Conservation (phyloP, 1,140 invertebrate species). For the Magallana ariakensis region DNA sequence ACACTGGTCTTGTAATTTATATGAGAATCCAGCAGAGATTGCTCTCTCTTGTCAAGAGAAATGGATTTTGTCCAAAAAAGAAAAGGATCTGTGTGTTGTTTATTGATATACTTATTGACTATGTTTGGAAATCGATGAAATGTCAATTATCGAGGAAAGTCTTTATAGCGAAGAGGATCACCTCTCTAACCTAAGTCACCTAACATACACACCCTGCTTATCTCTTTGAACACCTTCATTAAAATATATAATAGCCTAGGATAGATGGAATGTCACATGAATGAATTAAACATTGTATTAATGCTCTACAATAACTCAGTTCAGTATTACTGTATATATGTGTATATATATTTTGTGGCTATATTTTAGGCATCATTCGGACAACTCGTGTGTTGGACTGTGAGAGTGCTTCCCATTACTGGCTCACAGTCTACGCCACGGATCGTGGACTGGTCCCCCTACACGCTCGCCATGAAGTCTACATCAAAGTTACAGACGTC, state of each 20-base stretch:
- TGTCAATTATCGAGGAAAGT: background rate
- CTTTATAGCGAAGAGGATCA: too few species aligned
- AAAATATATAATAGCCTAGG: too few species aligned
- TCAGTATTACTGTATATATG: background rate
- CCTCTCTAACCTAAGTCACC: too few species aligned
- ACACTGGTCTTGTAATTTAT: conserved; percentile 16
- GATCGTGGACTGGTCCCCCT: conserved; percentile 93
- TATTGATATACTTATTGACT: background rate
- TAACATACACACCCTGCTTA: too few species aligned
- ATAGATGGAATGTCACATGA: too few species aligned
- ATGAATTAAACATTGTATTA: too few species aligned
- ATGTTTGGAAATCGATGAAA: background rate
- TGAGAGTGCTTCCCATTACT: conserved; percentile 92
- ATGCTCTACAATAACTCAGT: too few species aligned
- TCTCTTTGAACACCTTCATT: too few species aligned
- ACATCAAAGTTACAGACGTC: conserved; percentile 91
- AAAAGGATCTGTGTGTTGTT: conserved; percentile 9
- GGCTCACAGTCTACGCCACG: conserved; percentile 95
- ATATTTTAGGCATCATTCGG: conserved; percentile 89
- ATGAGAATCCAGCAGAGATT: conserved; percentile 5
- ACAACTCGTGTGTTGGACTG: conserved; percentile 92
- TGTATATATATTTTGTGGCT: background rate
- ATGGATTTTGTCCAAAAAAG: background rate
- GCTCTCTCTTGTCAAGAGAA: background rate
- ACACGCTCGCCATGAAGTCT: conserved; percentile 86